Evolutionary conservation across 2,113 vertebrate genomes (phyloP), one percentile per base, ranked within the genome.

Genomic region (Ursus arctos): DNA sequence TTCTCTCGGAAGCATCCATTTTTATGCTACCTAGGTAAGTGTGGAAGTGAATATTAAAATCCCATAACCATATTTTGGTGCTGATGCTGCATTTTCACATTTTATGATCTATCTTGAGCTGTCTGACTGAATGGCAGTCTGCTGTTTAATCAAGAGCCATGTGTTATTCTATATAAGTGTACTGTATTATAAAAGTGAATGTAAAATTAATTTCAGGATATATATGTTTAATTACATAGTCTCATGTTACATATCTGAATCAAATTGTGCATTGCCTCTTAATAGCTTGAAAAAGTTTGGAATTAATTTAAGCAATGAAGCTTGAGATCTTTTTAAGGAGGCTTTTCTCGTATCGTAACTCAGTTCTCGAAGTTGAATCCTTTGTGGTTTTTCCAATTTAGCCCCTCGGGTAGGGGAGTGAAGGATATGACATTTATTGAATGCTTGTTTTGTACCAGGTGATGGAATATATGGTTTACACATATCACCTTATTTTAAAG

Each of bases 151-250:
- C 96, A 98, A 97, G 85, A 91, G 83, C 85, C 88, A 96, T 97
- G 97, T 97, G 97, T 97, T 97, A 98, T 96, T 96, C 79, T 96
- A 87, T 88, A 95, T 96, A 97, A 97, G 87, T 97, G 83, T 94
- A 95, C 95, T 93, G 94, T 95, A 97, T 98, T 97, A 96, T 98
- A 98, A 97, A 98, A 97, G 51, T 6, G n/a, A 96, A 94, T 95
- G 15, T 98, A 98, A 98, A 98, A 98, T 98, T 98, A 98, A 98
- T 98, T 97, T 97, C 93, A 97, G 97, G 71, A 96, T 98, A 95
- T 98, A 97, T 97, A 98, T 87, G 69, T 96, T 97, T 98, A 98
- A 98, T 98, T 98, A 95, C n/a, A 97, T 40, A 89, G 95, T 83
- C 51, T 97, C 24, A 2, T 95, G 95, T 98, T 98, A 97, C 91